Base-by-base conservation (phyloP, 1,140 invertebrate species). In the Eubasilissa regina region DNA sequence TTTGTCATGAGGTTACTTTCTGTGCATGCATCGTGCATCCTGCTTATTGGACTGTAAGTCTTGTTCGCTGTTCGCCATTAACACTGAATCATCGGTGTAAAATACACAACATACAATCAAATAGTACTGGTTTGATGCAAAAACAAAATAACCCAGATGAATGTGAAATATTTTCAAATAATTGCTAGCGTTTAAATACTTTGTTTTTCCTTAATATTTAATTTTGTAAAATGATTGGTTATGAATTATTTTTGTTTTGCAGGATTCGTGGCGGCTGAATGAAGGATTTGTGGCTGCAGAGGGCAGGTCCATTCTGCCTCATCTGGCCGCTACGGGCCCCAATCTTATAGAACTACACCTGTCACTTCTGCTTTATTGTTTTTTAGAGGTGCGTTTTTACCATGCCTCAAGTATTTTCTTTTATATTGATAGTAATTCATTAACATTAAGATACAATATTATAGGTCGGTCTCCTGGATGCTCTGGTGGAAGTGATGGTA, bases 201-300 rank as follows among this genome's bases (percentile, higher is more conserved):
- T n/a, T n/a, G n/a, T n/a, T n/a, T n/a, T n/a, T n/a, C n/a, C n/a
- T n/a, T n/a, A n/a, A n/a, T n/a, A n/a, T n/a, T n/a, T n/a, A n/a
- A n/a, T n/a, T n/a, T n/a, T n/a, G 15, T 8, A 58, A 12, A 11
- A 58, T 58, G 9, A 58, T 58, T 11, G 47, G 47, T 58, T 58
- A 58, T 58, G 11, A 58, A 19, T 8, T 15, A 66, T 44, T 7
- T 66, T 8, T 66, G 62, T 44, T n/a, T n/a, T 84, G 6, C 91
- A 94, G 85, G 94, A 97, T 62, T 90, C 92, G 0, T 99, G 97
- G 96, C 92, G 95, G 80, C 87, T 99, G 0, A 94, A 93, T 79
- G 96, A 98, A 86, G 97, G 97, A 12, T 99, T 99, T 87, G 94
- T 99, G 0, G 95, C 95, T 6, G 93, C 94, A 47, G 97, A 99